Conservation (phyloP, 2,888 invertebrate species). For the Geophilus truncorum region DNA sequence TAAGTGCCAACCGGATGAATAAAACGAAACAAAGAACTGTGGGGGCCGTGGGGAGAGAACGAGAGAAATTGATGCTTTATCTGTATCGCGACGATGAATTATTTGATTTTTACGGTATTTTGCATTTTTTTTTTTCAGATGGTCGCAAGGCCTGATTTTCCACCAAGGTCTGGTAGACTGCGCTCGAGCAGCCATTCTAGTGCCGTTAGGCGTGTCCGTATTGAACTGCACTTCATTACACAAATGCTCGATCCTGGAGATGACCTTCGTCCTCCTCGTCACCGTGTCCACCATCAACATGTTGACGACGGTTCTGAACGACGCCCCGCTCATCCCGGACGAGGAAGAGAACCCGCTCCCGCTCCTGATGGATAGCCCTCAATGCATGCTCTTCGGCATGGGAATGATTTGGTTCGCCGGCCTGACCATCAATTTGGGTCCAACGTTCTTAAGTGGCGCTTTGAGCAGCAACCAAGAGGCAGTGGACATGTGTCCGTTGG, state of each 20-base stretch:
- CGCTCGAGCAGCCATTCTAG: slow-evolving; percentile 69
- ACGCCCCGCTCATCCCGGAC: slow-evolving; percentile 74
- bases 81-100: no score
- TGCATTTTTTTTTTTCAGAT: slow-evolving; percentile 57
- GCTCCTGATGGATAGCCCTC: slow-evolving; percentile 75
- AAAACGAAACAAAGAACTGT: background rate
- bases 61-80: no score
- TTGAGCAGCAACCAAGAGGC: slow-evolving; percentile 66
- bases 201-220: slow-evolving; percentile 73
- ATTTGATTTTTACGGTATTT: no score
- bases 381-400: slow-evolving; percentile 84
- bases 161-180: slow-evolving; percentile 81
- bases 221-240: slow-evolving; percentile 75
- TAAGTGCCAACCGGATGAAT: background rate
- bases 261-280: slow-evolving; percentile 78
- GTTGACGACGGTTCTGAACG: slow-evolving; percentile 75
- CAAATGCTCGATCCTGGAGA: slow-evolving; percentile 81
- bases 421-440: slow-evolving; percentile 82
- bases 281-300: slow-evolving; percentile 88
- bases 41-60: no score
- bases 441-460: slow-evolving; percentile 77
- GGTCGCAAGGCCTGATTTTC: slow-evolving; percentile 79
- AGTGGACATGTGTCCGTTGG: slow-evolving; percentile 74
- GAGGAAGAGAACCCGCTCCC: slow-evolving; percentile 50
- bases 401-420: slow-evolving; percentile 93